phyloP scores from a whole-genome alignment of 2,797 vertebrate species.

The Anas acuta region DNA sequence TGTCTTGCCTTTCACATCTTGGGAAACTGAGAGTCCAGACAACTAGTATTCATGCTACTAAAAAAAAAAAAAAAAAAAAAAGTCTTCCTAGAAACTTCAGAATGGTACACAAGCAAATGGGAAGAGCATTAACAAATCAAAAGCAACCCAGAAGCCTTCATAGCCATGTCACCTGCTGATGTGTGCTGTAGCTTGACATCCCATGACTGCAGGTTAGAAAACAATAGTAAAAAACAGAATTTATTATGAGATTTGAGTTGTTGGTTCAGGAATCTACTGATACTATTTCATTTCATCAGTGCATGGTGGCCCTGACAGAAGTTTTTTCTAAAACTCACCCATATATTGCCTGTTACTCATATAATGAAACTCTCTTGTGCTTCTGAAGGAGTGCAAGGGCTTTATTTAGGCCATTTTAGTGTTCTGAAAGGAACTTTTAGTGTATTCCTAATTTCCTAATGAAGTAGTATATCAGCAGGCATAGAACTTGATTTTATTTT shows the following conservation, averaged over 20 bases:
- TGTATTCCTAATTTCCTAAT: not conserved
- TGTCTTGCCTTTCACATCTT: not conserved
- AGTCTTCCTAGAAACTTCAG: not conserved
- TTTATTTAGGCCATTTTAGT: not conserved
- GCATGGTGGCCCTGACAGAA: not conserved
- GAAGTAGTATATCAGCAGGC: not conserved
- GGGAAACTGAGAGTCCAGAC: not conserved
- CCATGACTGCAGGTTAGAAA: not conserved
- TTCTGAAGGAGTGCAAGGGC: not conserved
- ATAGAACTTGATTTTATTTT: not conserved
- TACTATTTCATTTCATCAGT: not conserved
- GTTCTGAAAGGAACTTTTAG: not conserved
- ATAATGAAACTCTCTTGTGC: not conserved
- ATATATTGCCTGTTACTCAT: not conserved
- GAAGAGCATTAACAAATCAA: not conserved
- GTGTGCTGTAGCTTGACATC: not conserved
- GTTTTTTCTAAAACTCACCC: not conserved
- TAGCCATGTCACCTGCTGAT: fast-evolving
- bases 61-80: not conserved
- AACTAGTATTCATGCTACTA: not conserved
- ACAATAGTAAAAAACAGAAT: not conserved
- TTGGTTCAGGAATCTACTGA: not conserved
- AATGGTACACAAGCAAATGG: fast-evolving
- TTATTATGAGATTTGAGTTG: not conserved
- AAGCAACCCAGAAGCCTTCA: not conserved